Conservation (phyloP, 2,113 vertebrate genomes). For the Campylomormyrus tamandua region DNA sequence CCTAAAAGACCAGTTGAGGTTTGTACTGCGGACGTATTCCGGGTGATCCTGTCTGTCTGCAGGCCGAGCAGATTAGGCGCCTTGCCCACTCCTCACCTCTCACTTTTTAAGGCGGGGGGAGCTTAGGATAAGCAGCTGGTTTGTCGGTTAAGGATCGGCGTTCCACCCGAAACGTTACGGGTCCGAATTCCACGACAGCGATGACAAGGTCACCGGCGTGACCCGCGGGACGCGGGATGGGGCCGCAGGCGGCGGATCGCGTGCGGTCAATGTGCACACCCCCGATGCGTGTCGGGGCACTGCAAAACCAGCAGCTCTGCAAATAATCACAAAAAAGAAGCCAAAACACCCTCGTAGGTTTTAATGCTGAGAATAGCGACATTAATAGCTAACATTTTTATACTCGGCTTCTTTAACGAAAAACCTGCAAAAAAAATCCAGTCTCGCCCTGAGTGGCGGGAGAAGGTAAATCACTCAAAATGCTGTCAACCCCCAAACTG, state of each 20-base stretch:
- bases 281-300: background rate
- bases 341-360: background rate
- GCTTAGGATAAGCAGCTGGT: background rate
- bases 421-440: background rate
- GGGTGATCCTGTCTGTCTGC: background rate
- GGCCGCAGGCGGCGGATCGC: too few species aligned
- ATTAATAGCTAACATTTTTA: background rate
- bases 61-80: background rate
- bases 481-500: background rate
- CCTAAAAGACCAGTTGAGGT: background rate
- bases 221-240: background rate
- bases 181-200: background rate
- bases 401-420: background rate
- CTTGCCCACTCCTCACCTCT: background rate
- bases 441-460: background rate
- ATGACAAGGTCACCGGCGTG: background rate
- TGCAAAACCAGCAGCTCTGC: background rate
- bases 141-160: background rate
- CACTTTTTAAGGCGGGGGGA: background rate
- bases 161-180: background rate
- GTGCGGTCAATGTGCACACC: background rate
- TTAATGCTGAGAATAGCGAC: background rate
- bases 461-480: background rate
- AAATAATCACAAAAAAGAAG: background rate
- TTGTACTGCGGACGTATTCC: background rate